Base-by-base conservation (phyloP, 2,888 invertebrate genomes). In the Scaptomyza reducta region DNA sequence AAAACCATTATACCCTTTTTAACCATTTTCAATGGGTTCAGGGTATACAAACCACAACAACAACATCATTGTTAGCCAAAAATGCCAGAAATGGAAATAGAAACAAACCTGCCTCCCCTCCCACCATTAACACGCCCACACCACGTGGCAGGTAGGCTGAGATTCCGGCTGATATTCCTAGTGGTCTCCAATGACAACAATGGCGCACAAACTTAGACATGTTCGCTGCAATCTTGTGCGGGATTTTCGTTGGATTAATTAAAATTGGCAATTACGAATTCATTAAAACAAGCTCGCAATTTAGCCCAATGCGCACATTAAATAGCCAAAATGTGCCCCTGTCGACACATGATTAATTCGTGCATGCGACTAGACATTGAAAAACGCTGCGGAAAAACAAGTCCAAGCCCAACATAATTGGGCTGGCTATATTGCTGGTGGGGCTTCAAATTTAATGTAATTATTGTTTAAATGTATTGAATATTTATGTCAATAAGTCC, bases 211-310 rank as follows among this genome's bases (percentile, higher is more conserved):
- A 27, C 59, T 50, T 58, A 68, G 72, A 61, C 68, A 59, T 56
- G 57, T 64, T 60, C 64, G 56, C 66, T 49, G 72, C 77, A 50
- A 38, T 73, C 87, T 75, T 54, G 25, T 77, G 63, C 74, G 81
- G 82, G 83, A 80, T 88, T 88, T 85, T 62, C 65, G 67, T 66
- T 69, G 86, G 85, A 84, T 88, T 89, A 87, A 84, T 84, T 86
- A 87, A 89, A 84, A 89, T 89, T 83, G 50, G 83, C 88, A 88
- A 89, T 88, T 88, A 88, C 75, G 86, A 81, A 89, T 88, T 86
- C 80, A 83, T 88, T 87, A 82, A 74, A 77, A 77, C 64, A 70
- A 40, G 73, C 75, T 69, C 69, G 77, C 79, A 79, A 31, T 61
- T 60, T 27, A 2, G 25, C 25, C 22, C 18, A 18, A 9, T 38